Percentiles rank a stretch among this genome's conserved stretches.
Evolutionary conservation across 2,113 vertebrate species (phyloP).

Genomic region (Pycnonotus jocosus): DNA sequence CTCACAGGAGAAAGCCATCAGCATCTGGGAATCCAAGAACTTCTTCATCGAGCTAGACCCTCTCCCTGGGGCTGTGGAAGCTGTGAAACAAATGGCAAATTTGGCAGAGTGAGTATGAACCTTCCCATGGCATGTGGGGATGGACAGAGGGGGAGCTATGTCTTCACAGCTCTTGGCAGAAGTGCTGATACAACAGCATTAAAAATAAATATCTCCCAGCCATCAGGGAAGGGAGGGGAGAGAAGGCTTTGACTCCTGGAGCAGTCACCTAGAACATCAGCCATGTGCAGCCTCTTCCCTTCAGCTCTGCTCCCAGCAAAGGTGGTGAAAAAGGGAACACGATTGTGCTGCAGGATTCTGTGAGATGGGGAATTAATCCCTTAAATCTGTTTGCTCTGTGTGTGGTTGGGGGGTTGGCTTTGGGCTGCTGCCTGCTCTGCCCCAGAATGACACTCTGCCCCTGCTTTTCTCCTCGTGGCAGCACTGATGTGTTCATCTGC

Average conservation of each 20-base stretch:
- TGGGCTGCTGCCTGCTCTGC: neutral
- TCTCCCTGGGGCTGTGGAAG: conserved; percentile 87
- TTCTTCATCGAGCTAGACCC: conserved; percentile 93
- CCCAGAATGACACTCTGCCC: neutral
- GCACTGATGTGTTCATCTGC: conserved; percentile 96
- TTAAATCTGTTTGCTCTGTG: neutral
- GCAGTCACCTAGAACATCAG: neutral
- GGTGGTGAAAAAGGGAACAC: neutral
- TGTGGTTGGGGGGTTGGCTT: neutral
- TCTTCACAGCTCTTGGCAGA: neutral
- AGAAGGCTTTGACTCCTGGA: neutral
- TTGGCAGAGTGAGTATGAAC: conserved; percentile 82
- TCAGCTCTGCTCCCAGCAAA: neutral
- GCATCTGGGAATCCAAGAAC: conserved; percentile 93
- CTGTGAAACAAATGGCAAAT: conserved; percentile 89
- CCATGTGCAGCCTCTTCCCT: neutral
- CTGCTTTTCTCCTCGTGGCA: conserved; percentile 42
- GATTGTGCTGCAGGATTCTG: neutral
- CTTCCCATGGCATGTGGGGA: rapidly evolving
- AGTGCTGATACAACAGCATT: neutral
- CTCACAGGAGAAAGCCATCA: conserved; percentile 88
- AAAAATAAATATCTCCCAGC: neutral
- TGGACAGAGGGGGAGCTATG: neutral
- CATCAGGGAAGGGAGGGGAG: neutral
- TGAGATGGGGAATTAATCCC: neutral